Percentiles rank a stretch among this genome's conserved stretches.
These are phyloP conservation scores for Platycheirus rosarum DNA, from an alignment of 2,888 invertebrate genomes.

Conservation along the genomic window DNA sequence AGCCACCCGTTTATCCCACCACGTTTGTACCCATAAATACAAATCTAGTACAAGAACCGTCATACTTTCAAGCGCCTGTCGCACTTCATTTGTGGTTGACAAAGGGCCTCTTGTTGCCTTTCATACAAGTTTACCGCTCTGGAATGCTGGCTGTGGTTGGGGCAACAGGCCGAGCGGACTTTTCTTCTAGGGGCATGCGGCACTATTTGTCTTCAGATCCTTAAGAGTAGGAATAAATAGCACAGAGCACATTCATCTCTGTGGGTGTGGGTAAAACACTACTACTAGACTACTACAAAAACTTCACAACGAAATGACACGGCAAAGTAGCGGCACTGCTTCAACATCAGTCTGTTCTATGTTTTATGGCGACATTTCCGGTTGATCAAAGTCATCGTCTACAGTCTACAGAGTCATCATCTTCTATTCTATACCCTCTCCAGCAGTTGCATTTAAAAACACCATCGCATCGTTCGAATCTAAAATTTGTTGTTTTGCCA, in stretches of 20 bases:
- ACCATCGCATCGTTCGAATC: conserved; percentile 34
- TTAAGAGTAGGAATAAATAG: conserved; percentile 2
- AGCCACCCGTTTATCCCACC: too few species aligned
- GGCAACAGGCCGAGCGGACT: conserved; percentile 1
- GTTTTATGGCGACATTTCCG: conserved; percentile 68
- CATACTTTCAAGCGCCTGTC: conserved; percentile 37
- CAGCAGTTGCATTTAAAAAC: neutral
- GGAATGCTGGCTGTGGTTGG: neutral
- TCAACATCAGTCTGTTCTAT: conserved; percentile 41
- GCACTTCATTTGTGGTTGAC: conserved; percentile 60
- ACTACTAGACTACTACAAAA: neutral
- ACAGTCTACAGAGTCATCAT: neutral
- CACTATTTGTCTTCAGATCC: conserved; percentile 46
- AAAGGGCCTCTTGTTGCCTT: conserved; percentile 50
- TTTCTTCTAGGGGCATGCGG: conserved; percentile 5
- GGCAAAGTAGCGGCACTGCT: neutral
- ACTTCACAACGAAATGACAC: neutral
- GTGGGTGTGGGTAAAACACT: too few species aligned
- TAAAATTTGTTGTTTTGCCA: conserved; percentile 61
- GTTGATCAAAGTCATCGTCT: conserved; percentile 41
- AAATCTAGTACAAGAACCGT: neutral
- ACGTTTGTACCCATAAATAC: neutral
- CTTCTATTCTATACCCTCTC: neutral
- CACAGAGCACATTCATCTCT: neutral
- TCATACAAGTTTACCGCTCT: conserved; percentile 16